Base-by-base conservation (phyloP, 2,888 invertebrate species). In the Amorpha juglandis region DNA sequence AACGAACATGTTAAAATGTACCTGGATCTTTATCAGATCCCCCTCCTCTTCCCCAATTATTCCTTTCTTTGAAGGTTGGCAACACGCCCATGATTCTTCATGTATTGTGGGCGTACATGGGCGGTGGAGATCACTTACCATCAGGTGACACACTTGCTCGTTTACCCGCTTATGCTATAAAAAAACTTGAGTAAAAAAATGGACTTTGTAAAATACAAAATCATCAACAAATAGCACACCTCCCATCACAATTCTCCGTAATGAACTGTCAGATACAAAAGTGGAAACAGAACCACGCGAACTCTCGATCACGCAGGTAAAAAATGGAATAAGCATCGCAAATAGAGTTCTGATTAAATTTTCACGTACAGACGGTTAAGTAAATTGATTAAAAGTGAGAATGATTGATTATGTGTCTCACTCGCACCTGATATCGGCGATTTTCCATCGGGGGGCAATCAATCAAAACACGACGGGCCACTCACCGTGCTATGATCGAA, bases 371-470 rank as follows among this genome's bases (percentile, higher is more conserved):
- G 47, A 62, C 62, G n/a, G 42, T 74, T 70, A 78, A 79, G 81
- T 83, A 87, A 88, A 91, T 90, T 89, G 87, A 90, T 90, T 89
- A 86, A 89, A 86, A 87, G 78, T 81, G 74, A 73, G 71, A 75
- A 82, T 91, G 91, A 92, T 91, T 87, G 89, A 92, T 91, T 79
- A 76, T 78, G 69, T 74, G 74, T 76, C 72, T 68, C 71, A 76
- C 76, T 77, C 74, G 76, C 86, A 87, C 88, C 87, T 88, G 91
- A 84, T 84, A 80, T 79, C 80, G 71, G 75, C 73, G 77, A 85
- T 84, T 83, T 63, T 52, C 63, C 45, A 27, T 62, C 52, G 45
- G 50, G 47, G 45, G 27, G 52, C 35, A 52, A 73, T 73, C 78
- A 71, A 79, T 82, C 79, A 81, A 77, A 70, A 68, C 52, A 68